Percentiles rank a stretch among this genome's conserved stretches.
phyloP scores from a whole-genome alignment of 64 coral and sea anemone genomes.

The Pocillopora verrucosa region DNA sequence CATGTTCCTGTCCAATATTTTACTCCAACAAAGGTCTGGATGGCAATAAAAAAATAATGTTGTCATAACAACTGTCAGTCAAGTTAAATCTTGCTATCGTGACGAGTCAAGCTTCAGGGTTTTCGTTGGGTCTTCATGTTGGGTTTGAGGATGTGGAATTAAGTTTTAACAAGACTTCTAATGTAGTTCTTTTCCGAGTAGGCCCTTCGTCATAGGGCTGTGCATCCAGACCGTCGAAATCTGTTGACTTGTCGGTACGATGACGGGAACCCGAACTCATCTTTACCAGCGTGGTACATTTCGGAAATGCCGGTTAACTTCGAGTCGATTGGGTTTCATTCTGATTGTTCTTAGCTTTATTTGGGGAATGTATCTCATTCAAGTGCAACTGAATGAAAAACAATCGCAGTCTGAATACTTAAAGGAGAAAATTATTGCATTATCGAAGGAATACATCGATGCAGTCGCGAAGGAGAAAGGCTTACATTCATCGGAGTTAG shows the following conservation, averaged over 20 bases:
- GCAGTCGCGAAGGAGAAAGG: constrained; percentile 80
- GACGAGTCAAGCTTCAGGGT: no score
- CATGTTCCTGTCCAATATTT: no score
- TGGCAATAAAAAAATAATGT: no score
- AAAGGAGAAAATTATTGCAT: constrained; percentile 73
- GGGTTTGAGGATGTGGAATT: neutral
- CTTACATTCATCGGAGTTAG: constrained; percentile 3
- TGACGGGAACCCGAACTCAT: constrained; percentile 36
- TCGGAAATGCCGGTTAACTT: constrained; percentile 30
- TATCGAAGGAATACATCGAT: constrained; percentile 85
- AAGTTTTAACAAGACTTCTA: no score
- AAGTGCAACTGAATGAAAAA: constrained; percentile 74
- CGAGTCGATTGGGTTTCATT: constrained; percentile 66
- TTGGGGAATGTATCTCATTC: constrained; percentile 92
- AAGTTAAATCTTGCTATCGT: no score
- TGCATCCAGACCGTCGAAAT: neutral
- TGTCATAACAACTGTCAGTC: no score
- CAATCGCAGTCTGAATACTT: constrained; percentile 65
- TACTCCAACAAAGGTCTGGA: no score
- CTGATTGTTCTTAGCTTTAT: constrained; percentile 69
- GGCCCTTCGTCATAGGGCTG: constrained; percentile 15
- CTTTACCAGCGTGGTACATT: neutral
- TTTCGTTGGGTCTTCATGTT: neutral
- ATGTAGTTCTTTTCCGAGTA: neutral
- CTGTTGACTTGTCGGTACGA: neutral